Evolutionary conservation across 2,797 vertebrate genomes (phyloP), one percentile per base, ranked within the genome.

Genomic region (Rhinoraja longicauda): DNA sequence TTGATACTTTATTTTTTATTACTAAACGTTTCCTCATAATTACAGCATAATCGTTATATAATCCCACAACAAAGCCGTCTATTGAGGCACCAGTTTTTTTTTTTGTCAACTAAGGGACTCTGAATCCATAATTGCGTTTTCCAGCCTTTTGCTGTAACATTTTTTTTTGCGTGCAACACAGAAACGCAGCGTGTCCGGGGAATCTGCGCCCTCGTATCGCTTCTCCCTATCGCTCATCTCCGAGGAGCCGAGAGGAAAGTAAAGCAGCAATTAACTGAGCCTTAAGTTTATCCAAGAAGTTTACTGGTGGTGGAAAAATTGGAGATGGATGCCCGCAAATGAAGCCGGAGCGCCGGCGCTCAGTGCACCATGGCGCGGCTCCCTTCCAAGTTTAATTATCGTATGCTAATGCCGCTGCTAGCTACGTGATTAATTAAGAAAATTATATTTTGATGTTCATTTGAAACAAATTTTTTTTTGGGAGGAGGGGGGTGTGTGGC

Each of bases 11-110:
- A 96, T 97, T 97, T 97, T 97, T 97, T 98, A 98, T 97, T 97
- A 97, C 97, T 96, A 97, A 98, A 97, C 96, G 96, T 95, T 95
- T 97, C 96, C 96, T 97, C 97, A 98, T 98, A 98, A 99, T 98
- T 98, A 98, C 97, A 97, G 97, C 98, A 97, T 98, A 98, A 98
- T 99, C 98, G 99, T 99, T 98, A 98, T 98, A 99, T 99, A 99
- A 99, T 98, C 98, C 97, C 96, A 96, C 97, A 98, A 99, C 98
- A 99, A 99, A 99, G 98, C 97, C 96, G 45, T 97, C 97, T 96
- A 98, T 99, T 98, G 97, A 98, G 97, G 96, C 97, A 96, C 97
- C 96, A 97, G 97, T 97, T 99, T 99, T 99, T 99, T 99, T 98
- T 99, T 99, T 98, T 98, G 98, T 98, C 97, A 98, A 97, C 96